These are phyloP conservation scores for Scaptomyza graminum DNA, from an alignment of 1,140 invertebrate species.

Conservation along the genomic window DNA sequence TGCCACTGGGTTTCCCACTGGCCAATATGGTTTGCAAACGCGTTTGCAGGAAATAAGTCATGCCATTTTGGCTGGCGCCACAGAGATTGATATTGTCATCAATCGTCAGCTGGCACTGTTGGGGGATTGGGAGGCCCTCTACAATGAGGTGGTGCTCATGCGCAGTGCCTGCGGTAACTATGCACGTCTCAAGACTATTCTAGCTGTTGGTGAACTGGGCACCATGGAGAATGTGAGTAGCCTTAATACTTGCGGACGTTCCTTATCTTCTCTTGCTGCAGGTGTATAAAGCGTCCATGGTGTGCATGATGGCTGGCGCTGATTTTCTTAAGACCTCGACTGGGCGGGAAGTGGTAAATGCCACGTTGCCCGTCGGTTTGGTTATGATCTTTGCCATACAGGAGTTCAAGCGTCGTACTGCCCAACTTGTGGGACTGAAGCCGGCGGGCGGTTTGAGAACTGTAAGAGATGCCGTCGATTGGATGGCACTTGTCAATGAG, in stretches of 20 bases:
- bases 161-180: conserved; percentile 89
- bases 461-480: conserved; percentile 92
- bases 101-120: conserved; percentile 93
- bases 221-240: conserved; percentile 89
- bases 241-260: background rate
- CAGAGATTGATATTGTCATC: conserved; percentile 98
- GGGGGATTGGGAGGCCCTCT: conserved; percentile 93
- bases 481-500: conserved; percentile 93
- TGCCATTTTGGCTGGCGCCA: conserved; percentile 92
- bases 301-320: conserved; percentile 97
- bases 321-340: conserved; percentile 99
- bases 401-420: conserved; percentile 90
- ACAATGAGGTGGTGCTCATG: conserved; percentile 91
- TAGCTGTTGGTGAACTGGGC: conserved; percentile 96
- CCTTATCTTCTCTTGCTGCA: background rate
- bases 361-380: conserved; percentile 94
- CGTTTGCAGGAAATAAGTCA: conserved; percentile 93
- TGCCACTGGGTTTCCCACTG: conserved; percentile 97
- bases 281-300: conserved; percentile 93
- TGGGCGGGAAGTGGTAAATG: conserved; percentile 98
- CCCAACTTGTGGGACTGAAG: conserved; percentile 95
- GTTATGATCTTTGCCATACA: conserved; percentile 97
- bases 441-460: conserved; percentile 97
- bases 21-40: conserved; percentile 91
- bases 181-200: conserved; percentile 96